These are phyloP conservation scores for Acanthopagrus latus DNA, from an alignment of 2,797 vertebrate genomes.

Conservation along the genomic window DNA sequence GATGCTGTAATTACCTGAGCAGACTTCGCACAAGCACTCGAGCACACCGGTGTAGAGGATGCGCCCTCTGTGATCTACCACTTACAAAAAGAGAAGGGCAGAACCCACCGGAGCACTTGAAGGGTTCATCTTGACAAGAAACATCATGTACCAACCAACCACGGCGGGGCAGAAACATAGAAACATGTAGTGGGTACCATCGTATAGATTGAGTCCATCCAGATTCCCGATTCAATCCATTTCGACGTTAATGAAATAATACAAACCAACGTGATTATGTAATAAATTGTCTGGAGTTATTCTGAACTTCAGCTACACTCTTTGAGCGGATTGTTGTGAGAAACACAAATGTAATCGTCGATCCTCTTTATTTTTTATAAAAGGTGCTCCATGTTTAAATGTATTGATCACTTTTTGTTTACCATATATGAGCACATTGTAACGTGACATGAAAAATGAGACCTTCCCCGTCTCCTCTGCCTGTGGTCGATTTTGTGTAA, in stretches of 20 bases:
- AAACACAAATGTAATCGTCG: no score
- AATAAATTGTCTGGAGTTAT: neutral
- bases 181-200: slow-evolving; percentile 4
- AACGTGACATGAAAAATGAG: no score
- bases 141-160: slow-evolving; percentile 46
- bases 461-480: no score
- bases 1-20: slow-evolving; percentile 89
- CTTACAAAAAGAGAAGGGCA: slow-evolving; percentile 58
- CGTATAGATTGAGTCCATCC: no score
- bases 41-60: slow-evolving; percentile 63
- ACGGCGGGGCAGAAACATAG: slow-evolving; percentile 19
- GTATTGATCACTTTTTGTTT: no score
- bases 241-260: neutral
- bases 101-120: slow-evolving; percentile 52
- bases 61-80: slow-evolving; percentile 67
- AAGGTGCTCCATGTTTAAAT: no score
- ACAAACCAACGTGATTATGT: neutral
- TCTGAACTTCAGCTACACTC: neutral
- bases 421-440: no score
- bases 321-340: neutral
- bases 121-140: slow-evolving; percentile 57
- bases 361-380: no score
- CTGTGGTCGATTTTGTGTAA: no score
- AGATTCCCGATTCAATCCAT: neutral
- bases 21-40: slow-evolving; percentile 70